phyloP scores from a whole-genome alignment of 2,888 invertebrate genomes.

The Trichopoda pennipes region DNA sequence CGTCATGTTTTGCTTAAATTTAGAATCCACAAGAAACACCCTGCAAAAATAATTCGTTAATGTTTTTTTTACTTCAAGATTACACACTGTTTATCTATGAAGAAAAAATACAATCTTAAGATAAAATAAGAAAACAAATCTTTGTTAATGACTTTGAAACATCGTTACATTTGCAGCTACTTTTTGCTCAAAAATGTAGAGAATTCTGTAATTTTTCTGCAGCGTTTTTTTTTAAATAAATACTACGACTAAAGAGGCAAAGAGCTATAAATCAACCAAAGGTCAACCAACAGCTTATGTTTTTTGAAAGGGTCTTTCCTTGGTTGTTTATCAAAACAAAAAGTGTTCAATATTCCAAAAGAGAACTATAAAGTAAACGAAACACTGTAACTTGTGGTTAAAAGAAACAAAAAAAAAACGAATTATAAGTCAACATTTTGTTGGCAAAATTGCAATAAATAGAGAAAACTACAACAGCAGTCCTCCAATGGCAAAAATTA shows the following conservation, averaged over 20 bases:
- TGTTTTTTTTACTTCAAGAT: background rate
- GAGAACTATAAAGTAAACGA: background rate
- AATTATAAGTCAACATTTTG: slow-evolving; percentile 18
- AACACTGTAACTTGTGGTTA: slow-evolving; percentile 27
- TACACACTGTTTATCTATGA: slow-evolving; percentile 4
- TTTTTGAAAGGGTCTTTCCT: slow-evolving; percentile 37
- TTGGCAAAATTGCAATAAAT: slow-evolving; percentile 41
- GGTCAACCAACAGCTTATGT: slow-evolving; percentile 52
- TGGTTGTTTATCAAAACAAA: background rate
- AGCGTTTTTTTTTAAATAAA: slow-evolving; percentile 10
- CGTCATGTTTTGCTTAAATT: background rate
- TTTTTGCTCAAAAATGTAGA: background rate
- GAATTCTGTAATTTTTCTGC: background rate
- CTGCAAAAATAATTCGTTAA: background rate
- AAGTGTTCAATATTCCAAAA: background rate
- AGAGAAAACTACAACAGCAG: background rate
- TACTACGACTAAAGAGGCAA: slow-evolving; percentile 29
- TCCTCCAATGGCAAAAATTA: background rate
- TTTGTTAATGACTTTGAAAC: slow-evolving; percentile 63
- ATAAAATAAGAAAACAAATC: slow-evolving; percentile 17
- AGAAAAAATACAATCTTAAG: background rate
- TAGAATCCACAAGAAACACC: background rate
- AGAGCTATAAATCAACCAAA: slow-evolving; percentile 60
- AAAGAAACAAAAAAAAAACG: background rate
- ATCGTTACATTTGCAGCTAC: slow-evolving; percentile 25